phyloP scores from a whole-genome alignment of 2,888 invertebrate genomes.

The Tachina fera region DNA sequence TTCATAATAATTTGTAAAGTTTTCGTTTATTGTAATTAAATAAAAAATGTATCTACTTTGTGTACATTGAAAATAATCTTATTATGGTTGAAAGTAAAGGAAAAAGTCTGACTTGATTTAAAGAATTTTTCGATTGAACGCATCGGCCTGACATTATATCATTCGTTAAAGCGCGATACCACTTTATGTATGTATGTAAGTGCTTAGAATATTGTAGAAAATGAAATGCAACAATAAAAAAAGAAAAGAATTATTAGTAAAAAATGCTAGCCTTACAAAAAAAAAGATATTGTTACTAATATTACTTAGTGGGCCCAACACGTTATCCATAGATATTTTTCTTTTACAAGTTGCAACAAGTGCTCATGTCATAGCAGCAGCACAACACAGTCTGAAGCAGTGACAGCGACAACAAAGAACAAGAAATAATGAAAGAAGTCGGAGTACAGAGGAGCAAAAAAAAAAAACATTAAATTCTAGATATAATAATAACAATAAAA shows the following conservation, averaged over 20 bases:
- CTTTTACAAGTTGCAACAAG: slow-evolving; percentile 35
- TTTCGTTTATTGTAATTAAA: not conserved
- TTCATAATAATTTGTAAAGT: no score
- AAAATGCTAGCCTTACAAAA: not conserved
- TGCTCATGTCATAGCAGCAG: slow-evolving; percentile 16
- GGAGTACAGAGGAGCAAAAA: not conserved
- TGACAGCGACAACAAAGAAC: slow-evolving; percentile 14
- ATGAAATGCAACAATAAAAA: not conserved
- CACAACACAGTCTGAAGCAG: not conserved
- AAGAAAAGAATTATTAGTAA: not conserved
- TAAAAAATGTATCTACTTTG: no score
- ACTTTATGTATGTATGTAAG: no score
- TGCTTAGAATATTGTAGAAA: no score
- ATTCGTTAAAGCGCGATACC: no score
- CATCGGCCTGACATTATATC: no score
- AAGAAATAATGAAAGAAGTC: slow-evolving; percentile 7
- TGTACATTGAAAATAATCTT: no score
- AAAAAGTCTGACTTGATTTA: no score
- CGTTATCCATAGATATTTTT: not conserved
- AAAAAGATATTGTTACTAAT: not conserved
- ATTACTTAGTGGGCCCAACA: not conserved
- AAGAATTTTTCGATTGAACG: no score
- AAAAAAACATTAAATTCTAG: not conserved
- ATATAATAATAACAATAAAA: slow-evolving; percentile 14
- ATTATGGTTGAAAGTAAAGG: no score